Conservation (phyloP, 1,140 invertebrate species). For the Ceratosolen fusciceps region DNA sequence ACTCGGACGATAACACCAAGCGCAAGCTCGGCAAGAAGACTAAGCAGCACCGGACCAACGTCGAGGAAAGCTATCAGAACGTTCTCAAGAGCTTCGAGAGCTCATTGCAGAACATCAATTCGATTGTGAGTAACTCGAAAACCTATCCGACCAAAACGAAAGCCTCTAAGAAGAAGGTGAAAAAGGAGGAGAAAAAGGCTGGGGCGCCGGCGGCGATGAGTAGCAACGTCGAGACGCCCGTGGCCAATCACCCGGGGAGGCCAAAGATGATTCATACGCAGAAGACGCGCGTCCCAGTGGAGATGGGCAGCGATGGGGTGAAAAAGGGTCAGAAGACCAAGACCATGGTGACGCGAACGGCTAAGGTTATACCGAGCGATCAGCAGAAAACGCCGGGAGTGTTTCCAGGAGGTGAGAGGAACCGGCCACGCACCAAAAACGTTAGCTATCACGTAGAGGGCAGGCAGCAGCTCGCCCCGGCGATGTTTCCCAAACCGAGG, state of each 20-base stretch:
- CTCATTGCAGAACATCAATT: constrained; percentile 73
- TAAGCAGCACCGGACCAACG: constrained; percentile 64
- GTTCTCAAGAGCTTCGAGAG: constrained; percentile 72
- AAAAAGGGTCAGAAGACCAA: constrained; percentile 74
- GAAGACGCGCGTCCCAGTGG: constrained; percentile 74
- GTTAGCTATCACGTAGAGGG: constrained; percentile 76
- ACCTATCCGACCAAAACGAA: constrained; percentile 65
- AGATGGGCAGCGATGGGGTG: constrained; percentile 70
- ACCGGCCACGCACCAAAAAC: constrained; percentile 75
- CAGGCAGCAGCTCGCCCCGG: constrained; percentile 64
- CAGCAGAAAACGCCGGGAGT: constrained; percentile 43
- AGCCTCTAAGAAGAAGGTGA: constrained; percentile 62
- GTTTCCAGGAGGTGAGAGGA: constrained; percentile 36
- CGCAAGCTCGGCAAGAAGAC: constrained; percentile 65
- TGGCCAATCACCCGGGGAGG: constrained; percentile 67
- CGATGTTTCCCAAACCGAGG: constrained; percentile 68
- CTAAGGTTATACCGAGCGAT: constrained; percentile 69
- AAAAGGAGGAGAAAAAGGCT: constrained; percentile 67
- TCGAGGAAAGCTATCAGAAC: constrained; percentile 70
- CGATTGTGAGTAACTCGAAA: constrained; percentile 69
- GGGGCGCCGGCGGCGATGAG: constrained; percentile 53
- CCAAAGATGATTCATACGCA: constrained; percentile 84
- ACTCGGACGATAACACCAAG: constrained; percentile 71
- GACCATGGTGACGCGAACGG: constrained; percentile 73
- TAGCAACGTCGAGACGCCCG: constrained; percentile 45